These are phyloP conservation scores for Cyclargus thomasi DNA, from an alignment of 1,140 invertebrate species.

Conservation along the genomic window DNA sequence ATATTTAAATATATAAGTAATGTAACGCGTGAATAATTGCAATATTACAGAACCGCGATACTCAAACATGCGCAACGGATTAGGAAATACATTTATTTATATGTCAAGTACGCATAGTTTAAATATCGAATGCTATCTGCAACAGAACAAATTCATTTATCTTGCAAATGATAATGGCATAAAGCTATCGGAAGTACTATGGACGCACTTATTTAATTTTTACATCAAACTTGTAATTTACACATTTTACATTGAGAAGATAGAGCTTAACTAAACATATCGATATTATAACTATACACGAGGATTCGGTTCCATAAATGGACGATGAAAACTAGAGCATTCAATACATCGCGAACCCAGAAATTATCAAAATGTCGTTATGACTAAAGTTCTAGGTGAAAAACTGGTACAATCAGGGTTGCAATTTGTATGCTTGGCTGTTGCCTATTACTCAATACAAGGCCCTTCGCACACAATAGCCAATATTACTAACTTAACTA, in stretches of 20 bases:
- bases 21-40: not conserved
- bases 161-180: not conserved
- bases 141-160: not conserved
- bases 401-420: not conserved
- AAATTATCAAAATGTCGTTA: not conserved
- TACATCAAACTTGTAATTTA: too few species aligned
- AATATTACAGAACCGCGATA: not conserved
- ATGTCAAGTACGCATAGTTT: slow-evolving; percentile 12
- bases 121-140: not conserved
- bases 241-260: too few species aligned
- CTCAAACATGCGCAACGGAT: not conserved
- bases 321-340: not conserved
- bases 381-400: not conserved
- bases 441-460: not conserved
- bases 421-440: not conserved
- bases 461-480: not conserved
- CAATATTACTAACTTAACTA: not conserved
- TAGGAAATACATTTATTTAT: slow-evolving; percentile 6
- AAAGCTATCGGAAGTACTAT: not conserved
- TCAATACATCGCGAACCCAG: not conserved
- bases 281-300: too few species aligned
- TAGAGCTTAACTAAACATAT: too few species aligned
- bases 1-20: not conserved
- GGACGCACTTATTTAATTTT: too few species aligned
- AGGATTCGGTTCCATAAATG: not conserved